Conservation (phyloP, 2,888 invertebrate species). For the Athetis lepigone region DNA sequence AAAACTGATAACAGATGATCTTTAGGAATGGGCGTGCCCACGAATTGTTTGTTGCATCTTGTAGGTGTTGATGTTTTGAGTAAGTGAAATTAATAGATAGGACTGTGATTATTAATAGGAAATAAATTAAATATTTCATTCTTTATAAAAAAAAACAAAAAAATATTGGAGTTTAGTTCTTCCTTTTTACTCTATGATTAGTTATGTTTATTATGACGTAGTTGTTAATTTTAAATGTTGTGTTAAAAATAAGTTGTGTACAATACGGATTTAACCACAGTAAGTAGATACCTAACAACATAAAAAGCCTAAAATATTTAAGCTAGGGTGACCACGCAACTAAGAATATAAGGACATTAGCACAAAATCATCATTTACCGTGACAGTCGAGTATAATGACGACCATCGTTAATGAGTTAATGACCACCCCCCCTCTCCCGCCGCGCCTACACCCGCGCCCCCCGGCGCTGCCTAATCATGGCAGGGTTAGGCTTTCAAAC, state of each 20-base stretch:
- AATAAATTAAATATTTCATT: too few species aligned
- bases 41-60: neutral
- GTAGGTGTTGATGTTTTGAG: neutral
- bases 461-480: conserved; percentile 68
- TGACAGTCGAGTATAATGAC: conserved; percentile 63
- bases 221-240: too few species aligned
- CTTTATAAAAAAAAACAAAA: too few species aligned
- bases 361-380: conserved; percentile 54
- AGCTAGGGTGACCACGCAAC: conserved; percentile 45
- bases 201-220: too few species aligned
- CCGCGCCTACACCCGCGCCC: conserved; percentile 53
- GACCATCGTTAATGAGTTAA: conserved; percentile 72
- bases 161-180: too few species aligned
- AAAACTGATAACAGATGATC: conserved; percentile 46
- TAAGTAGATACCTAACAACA: too few species aligned
- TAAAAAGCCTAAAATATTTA: too few species aligned
- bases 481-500: conserved; percentile 76
- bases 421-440: conserved; percentile 57
- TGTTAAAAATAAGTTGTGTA: too few species aligned
- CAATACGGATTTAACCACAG: too few species aligned
- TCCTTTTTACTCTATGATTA: too few species aligned
- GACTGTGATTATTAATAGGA: too few species aligned
- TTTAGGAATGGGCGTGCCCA: conserved; percentile 16
- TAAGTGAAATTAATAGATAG: neutral
- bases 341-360: conserved; percentile 49